Percentiles rank a stretch among this genome's conserved stretches.
Conservation (phyloP, 2,888 invertebrate species). For the Formica aserva region DNA sequence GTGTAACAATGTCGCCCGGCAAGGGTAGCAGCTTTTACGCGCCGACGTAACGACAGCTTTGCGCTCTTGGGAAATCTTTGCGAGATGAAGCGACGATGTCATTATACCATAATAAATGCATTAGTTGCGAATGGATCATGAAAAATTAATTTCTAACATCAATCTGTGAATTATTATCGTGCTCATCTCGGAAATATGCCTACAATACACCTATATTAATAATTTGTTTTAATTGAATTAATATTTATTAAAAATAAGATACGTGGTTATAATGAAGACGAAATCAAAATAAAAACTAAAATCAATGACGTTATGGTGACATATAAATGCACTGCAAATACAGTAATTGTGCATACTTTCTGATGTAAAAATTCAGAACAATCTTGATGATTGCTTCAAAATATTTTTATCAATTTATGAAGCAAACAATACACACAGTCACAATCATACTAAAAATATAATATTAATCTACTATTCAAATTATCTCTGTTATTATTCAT, state of each 20-base stretch:
- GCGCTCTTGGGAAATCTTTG: conserved; percentile 57
- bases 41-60: conserved; percentile 6
- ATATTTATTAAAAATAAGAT: background rate
- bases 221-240: background rate
- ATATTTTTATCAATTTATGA: background rate
- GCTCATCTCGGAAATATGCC: background rate
- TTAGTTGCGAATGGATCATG: conserved; percentile 4
- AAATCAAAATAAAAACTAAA: background rate
- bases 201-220: background rate
- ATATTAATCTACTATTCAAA: background rate
- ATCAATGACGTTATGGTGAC: background rate
- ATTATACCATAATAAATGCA: conserved; percentile 52
- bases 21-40: conserved; percentile 36
- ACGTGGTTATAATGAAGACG: background rate
- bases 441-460: background rate
- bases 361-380: background rate
- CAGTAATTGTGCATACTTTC: background rate
- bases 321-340: background rate
- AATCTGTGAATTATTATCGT: conserved; percentile 28
- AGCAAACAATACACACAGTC: background rate
- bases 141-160: conserved; percentile 30
- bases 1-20: background rate
- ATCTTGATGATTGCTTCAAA: background rate
- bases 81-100: conserved; percentile 35
- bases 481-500: background rate